phyloP scores from a whole-genome alignment of 1,140 invertebrate genomes.

The Aphelenchoides fujianensis region DNA sequence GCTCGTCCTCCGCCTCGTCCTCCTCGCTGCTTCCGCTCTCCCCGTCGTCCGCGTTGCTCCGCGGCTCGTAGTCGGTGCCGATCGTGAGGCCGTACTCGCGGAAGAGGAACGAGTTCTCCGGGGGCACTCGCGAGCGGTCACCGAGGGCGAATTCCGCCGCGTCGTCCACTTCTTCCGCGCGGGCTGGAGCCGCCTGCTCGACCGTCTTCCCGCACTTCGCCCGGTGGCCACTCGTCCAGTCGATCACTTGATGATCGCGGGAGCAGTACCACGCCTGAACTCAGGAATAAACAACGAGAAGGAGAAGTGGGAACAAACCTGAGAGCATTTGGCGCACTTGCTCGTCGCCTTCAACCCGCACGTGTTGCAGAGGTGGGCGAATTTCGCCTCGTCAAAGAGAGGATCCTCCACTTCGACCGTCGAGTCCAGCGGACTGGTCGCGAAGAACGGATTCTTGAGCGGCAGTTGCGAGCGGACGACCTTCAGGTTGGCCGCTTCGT shows the following conservation, averaged over 20 bases:
- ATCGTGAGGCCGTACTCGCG: conserved; percentile 49
- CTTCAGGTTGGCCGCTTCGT: conserved; percentile 65
- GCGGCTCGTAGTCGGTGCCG: conserved; percentile 27
- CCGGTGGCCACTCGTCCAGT: conserved; percentile 82
- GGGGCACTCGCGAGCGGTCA: conserved; percentile 9
- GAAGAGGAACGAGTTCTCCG: conserved; percentile 46
- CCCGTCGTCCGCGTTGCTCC: conserved; percentile 55
- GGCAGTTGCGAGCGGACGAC: conserved; percentile 77
- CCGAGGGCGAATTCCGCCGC: background rate
- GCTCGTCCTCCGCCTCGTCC: conserved; percentile 53
- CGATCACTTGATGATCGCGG: conserved; percentile 76
- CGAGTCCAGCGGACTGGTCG: conserved; percentile 69
- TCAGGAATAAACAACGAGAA: background rate
- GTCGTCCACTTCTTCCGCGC: conserved; percentile 28
- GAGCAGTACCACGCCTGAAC: conserved; percentile 71
- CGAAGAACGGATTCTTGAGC: conserved; percentile 77
- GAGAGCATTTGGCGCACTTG: conserved; percentile 78
- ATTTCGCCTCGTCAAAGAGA: conserved; percentile 65
- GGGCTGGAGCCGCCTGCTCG: conserved; percentile 66
- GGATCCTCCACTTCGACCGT: conserved; percentile 65
- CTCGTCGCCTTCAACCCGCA: conserved; percentile 76
- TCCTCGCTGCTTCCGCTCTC: conserved; percentile 62
- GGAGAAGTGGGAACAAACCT: conserved; percentile 29
- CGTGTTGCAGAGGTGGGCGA: conserved; percentile 71
- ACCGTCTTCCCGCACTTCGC: conserved; percentile 66